phyloP scores from a whole-genome alignment of 2,797 vertebrate genomes.

The Mormyrus proboscirostris region DNA sequence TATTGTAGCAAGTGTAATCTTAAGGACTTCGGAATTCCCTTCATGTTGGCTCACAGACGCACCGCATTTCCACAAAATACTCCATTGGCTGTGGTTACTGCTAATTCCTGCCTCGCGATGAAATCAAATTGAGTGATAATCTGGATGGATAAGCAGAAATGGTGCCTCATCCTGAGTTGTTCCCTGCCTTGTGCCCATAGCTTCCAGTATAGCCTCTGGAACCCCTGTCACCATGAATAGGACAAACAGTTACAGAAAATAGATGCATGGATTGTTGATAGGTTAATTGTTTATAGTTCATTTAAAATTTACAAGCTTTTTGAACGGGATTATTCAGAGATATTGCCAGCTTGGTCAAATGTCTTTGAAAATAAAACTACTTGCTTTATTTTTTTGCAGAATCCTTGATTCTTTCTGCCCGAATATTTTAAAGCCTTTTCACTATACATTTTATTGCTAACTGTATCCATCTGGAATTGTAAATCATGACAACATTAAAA shows the following conservation, averaged over 20 bases:
- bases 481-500: background rate
- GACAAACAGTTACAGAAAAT: background rate
- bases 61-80: background rate
- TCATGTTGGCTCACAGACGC: constrained; percentile 19
- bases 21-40: constrained; percentile 36
- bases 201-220: background rate
- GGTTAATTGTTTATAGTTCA: background rate
- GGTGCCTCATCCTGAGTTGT: background rate
- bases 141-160: background rate
- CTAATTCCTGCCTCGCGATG: background rate
- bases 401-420: background rate
- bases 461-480: background rate
- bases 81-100: background rate
- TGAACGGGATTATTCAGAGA: background rate
- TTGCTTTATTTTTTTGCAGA: background rate
- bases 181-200: background rate
- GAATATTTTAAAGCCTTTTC: background rate
- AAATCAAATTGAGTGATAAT: constrained; percentile 6
- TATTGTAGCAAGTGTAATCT: constrained; percentile 42
- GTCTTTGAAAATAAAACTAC: background rate
- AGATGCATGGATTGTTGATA: background rate
- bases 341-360: background rate
- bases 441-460: background rate
- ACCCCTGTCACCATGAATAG: background rate
- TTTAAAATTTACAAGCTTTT: background rate